phyloP scores from a whole-genome alignment of 2,888 invertebrate genomes.

The Cantharis rustica region DNA sequence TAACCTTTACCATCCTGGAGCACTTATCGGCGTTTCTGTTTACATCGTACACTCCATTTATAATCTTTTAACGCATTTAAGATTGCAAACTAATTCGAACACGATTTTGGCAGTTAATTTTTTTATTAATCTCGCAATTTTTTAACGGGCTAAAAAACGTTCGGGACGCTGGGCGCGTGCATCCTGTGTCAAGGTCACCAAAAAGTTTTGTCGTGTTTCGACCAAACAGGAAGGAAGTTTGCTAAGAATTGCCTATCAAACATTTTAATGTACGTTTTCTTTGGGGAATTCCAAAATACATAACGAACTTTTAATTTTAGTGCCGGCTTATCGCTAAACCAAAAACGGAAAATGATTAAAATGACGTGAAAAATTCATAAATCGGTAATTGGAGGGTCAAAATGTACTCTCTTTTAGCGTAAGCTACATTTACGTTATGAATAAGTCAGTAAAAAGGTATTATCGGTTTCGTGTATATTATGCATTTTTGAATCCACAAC shows the following conservation, averaged over 20 bases:
- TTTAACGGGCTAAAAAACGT: not conserved
- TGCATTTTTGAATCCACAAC: not conserved
- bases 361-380: not conserved
- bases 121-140: not conserved
- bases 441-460: not conserved
- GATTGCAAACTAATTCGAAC: not conserved
- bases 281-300: not conserved
- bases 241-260: not conserved
- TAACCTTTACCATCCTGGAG: not conserved
- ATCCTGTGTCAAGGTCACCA: not conserved
- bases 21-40: slow-evolving; percentile 1
- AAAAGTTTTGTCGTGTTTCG: not conserved
- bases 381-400: not conserved
- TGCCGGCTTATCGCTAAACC: not conserved
- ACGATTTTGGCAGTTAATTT: not conserved
- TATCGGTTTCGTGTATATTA: not conserved
- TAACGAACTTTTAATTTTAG: not conserved
- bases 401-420: not conserved
- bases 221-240: not conserved
- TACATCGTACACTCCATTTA: not conserved
- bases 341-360: not conserved
- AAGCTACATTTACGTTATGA: not conserved
- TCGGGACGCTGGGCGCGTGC: not conserved
- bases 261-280: not conserved
- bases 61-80: not conserved